Base-by-base conservation (phyloP, 2,113 vertebrate genomes). In the Aldabrachelys gigantea region DNA sequence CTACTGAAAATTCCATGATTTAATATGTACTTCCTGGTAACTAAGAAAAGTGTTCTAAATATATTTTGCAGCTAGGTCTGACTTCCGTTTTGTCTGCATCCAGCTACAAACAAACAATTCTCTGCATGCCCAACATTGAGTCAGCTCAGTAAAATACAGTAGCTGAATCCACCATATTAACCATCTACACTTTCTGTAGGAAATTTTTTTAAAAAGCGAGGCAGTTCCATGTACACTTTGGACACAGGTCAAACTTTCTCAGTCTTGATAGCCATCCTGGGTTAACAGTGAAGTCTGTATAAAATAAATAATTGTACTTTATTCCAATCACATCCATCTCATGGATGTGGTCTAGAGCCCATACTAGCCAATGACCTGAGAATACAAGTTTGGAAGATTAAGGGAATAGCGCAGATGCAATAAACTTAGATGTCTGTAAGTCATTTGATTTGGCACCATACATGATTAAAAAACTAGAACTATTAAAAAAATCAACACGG, bases 21-120 rank as follows among this genome's bases (percentile, higher is more conserved):
- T 96, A 96, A 5, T 49, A 47, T 8, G 5, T 52, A 52, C 31
- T 96, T 97, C 95, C 96, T 89, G 35, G 8, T 69, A 89, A 53
- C 35, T 86, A 47, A 72, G 91, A 92, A 94, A 8, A 52, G 25
- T 84, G 6, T 11, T 50, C 19, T 35, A 89, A 93, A 86, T 89
- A 94, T 90, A 91, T 92, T 84, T 41, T 83, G 53, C 24, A 12
- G 85, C 53, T 96, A 90, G 88, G 87, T 52, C 56, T 49, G 21
- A 52, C 62, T 84, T 79, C 16, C 24, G n/a, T 94, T 86, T 82
- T 78, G 82, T 82, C 78, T 83, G n/a, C 31, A 25, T 76, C 92
- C 89, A 82, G 11, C 27, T 85, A 25, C 82, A 89, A 78, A 92
- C 13, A 95, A 88, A 94, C 38, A 93, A 82, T 38, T 88, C 24